Evolutionary conservation across 2,113 vertebrate species (phyloP), one percentile per base, ranked within the genome.

Genomic region (Parus major): DNA sequence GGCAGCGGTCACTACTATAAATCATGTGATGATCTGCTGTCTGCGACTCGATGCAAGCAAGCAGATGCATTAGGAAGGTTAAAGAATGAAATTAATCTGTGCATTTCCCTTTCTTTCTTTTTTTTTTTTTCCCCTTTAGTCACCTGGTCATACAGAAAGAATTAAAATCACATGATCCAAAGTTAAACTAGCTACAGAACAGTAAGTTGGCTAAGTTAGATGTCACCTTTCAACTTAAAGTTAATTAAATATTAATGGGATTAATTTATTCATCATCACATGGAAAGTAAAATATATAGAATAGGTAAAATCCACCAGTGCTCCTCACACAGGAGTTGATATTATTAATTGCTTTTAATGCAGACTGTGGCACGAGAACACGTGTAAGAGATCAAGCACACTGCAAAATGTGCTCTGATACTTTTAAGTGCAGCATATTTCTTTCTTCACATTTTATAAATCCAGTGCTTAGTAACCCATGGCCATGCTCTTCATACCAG

Each of bases 11-110:
- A 99, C 98, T 98, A 98, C 98, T 98, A 99, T 99, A 99, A 99
- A 99, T 99, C 99, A 99, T 98, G 97, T 98, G 98, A 98, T 99
- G 99, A 99, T 99, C 98, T 98, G 98, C 99, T 99, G 99, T 99
- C 99, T 97, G 98, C 97, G 93, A 98, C 98, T 98, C 97, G 98
- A 98, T 98, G 98, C 97, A 97, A 98, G 98, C 98, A 98, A 98
- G 98, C 98, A 98, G 98, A 98, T 98, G 98, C 98, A 98, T 99
- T 99, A 99, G 98, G 98, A 98, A 98, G 98, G 98, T 98, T 98
- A 98, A 98, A 98, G 98, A 98, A 98, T 98, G 98, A 98, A 98
- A 98, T 98, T 98, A 98, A 98, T 98, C 98, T 98, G 97, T 96
- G 98, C 97, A 65, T 98, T 98, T 98, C 96, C 95, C 95, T 84